Conservation (phyloP, 1,140 invertebrate genomes). For the Steinernema khuongi region DNA sequence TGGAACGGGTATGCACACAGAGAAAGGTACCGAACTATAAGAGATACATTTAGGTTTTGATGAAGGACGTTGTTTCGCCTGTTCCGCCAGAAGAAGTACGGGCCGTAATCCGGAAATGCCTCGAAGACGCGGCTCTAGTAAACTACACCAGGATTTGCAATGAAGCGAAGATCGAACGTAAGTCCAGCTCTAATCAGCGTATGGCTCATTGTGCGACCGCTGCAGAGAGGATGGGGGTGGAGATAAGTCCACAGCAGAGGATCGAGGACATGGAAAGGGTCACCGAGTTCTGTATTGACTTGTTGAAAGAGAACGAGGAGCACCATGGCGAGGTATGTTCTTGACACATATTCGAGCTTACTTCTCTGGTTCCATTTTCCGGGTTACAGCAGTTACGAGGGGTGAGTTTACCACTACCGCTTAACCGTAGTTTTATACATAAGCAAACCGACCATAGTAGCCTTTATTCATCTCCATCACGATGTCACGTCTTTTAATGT, state of each 20-base stretch:
- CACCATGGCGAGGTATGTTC: conserved; percentile 92
- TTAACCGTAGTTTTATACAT: conserved; percentile 4
- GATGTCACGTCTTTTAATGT: conserved; percentile 24
- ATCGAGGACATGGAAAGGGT: conserved; percentile 93
- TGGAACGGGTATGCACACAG: conserved; percentile 73
- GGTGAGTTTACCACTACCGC: conserved; percentile 34
- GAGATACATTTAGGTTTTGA: conserved; percentile 69
- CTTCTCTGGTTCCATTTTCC: conserved; percentile 10
- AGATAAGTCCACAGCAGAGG: conserved; percentile 53
- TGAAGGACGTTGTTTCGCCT: conserved; percentile 98
- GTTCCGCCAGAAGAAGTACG: conserved; percentile 92
- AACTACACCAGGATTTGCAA: conserved; percentile 93
- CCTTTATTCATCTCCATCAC: conserved; percentile 8
- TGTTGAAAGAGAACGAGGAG: conserved; percentile 97
- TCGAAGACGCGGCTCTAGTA: conserved; percentile 93
- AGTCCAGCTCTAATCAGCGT: conserved; percentile 15
- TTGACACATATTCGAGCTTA: conserved; percentile 22
- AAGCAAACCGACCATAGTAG: conserved; percentile 15
- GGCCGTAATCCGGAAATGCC: conserved; percentile 81
- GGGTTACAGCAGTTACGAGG: conserved; percentile 48
- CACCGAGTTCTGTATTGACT: conserved; percentile 93
- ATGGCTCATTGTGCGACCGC: too few species aligned
- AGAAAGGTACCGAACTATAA: neutral
- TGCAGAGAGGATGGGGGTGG: conserved; percentile 56
- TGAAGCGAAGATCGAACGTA: conserved; percentile 95